Base-by-base conservation (phyloP, 2,797 vertebrate genomes). In the Geotria australis region DNA sequence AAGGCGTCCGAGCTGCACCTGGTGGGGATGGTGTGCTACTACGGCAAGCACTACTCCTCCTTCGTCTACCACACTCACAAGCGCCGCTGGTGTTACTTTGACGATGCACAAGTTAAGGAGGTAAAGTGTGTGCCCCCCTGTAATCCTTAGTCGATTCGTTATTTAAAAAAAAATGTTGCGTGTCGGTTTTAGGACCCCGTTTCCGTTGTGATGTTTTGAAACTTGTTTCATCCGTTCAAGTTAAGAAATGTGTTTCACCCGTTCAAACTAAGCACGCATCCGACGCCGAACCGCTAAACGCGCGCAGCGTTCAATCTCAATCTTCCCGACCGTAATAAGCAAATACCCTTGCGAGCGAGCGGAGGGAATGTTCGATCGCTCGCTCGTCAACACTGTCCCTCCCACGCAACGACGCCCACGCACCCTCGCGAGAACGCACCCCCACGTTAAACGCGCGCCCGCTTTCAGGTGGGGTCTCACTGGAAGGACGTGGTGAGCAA, bases 91-190 rank as follows among this genome's bases (percentile, higher is more conserved):
- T 75, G 96, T 60, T 81, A 94, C 63, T 98, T 96, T 65, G 91
- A 98, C 62, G 91, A 98, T 45, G 91, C 91, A 59, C 86, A 78
- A n/a, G 91, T 98, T 10, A 96, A 96, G 72, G 91, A 98, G 82
- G 91, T 89, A 66, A 71, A 68, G 24, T 24, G 24, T 38, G 59
- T 48, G 2, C 14, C 14, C 14, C 14, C 14, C 14, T 14, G 12
- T 53, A 6, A 6, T 53, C 53, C 53, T 14, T 7, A 6, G 14
- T 53, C 12, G 49, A 53, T 53, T 14, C 10, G 10, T 4, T n/a
- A n/a, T 53, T 53, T 53, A 53, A 53, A 53, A 12, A 12, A 12
- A 7, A 53, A 10, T 51, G 10, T 12, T 53, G 49, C 12, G 14
- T 2, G 12, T 14, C 12, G 12, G 14, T 53, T 53, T 53, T 59